Evolutionary conservation across 2,113 vertebrate species (phyloP).

Genomic region (Sclerurus mexicanus): DNA sequence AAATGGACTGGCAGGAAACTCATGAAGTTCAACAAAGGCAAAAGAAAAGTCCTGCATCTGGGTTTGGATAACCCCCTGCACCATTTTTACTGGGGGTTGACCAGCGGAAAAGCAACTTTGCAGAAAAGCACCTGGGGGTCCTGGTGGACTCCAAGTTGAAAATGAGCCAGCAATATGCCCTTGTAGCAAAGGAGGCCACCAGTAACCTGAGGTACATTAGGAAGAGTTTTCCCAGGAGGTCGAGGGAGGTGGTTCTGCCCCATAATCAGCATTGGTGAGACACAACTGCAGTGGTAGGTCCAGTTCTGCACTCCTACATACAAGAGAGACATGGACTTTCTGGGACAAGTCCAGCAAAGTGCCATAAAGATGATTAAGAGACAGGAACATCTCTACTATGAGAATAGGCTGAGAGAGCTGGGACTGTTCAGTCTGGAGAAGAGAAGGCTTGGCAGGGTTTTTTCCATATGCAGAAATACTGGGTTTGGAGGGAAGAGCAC

Average conservation of each 20-base stretch:
- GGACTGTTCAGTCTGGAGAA: not conserved
- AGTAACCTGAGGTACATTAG: not conserved
- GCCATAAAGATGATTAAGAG: not conserved
- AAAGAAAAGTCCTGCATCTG: not conserved
- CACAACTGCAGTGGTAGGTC: not conserved
- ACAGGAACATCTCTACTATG: not conserved
- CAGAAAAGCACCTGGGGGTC: not conserved
- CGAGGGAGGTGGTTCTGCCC: accelerated
- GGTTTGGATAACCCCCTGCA: not conserved
- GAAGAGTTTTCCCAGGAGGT: not conserved
- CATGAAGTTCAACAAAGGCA: not conserved
- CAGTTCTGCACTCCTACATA: not conserved
- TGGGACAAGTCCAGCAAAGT: not conserved
- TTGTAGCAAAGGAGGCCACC: not conserved
- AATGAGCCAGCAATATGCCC: not conserved
- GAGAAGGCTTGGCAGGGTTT: not conserved
- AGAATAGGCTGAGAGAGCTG: not conserved
- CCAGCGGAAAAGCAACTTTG: not conserved
- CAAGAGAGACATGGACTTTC: not conserved
- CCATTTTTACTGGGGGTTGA: not conserved
- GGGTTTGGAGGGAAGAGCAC: not conserved
- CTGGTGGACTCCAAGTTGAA: not conserved
- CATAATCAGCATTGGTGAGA: not conserved
- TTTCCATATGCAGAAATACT: not conserved
- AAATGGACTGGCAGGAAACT: not conserved